These are phyloP conservation scores for Alfaro cultratus DNA, from an alignment of 2,797 vertebrate genomes.

Conservation along the genomic window DNA sequence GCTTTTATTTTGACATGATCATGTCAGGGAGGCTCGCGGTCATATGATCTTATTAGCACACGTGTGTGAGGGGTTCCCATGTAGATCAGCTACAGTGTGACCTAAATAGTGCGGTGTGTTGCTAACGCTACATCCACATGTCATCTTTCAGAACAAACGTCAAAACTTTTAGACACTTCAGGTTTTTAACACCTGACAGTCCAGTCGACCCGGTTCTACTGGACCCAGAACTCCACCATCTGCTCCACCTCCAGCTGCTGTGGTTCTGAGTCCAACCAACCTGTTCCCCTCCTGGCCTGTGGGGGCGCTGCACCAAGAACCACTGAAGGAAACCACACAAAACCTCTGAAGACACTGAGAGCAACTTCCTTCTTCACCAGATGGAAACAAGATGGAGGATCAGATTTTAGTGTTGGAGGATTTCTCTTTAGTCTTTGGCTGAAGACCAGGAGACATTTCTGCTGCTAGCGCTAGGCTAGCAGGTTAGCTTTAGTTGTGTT, in stretches of 20 bases:
- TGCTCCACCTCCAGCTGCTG: not conserved
- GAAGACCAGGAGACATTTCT: too few species aligned
- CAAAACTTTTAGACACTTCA: not conserved
- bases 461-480: too few species aligned
- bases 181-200: not conserved
- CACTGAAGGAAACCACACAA: too few species aligned
- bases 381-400: too few species aligned
- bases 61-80: conserved; percentile 45
- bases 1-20: conserved; percentile 68
- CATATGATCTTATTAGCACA: conserved; percentile 76
- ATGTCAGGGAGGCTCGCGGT: conserved; percentile 58
- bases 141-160: not conserved
- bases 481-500: too few species aligned
- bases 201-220: not conserved
- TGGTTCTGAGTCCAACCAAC: too few species aligned
- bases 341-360: too few species aligned
- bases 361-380: too few species aligned
- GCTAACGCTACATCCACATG: not conserved
- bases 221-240: not conserved
- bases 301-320: too few species aligned
- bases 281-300: too few species aligned
- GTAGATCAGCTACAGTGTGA: conserved; percentile 49
- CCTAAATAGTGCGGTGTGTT: conserved; percentile 9
- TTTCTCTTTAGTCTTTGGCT: too few species aligned
- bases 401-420: too few species aligned